Evolutionary conservation across 1,140 invertebrate genomes (phyloP), one percentile per base, ranked within the genome.

Genomic region (Magallana angulata): DNA sequence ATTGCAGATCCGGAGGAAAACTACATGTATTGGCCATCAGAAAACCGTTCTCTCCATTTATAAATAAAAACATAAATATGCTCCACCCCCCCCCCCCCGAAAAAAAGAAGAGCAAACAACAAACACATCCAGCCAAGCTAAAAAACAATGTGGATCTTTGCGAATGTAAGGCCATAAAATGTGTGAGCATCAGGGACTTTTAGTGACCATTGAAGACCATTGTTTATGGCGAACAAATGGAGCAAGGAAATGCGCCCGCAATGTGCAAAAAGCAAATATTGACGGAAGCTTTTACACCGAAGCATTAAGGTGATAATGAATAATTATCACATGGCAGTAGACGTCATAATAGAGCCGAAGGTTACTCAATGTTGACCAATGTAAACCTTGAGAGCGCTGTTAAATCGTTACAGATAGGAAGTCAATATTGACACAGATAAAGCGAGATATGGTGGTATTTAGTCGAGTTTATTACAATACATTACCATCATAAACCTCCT

Each of bases 241-340:
- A 30, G 24, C 68, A 76, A 76, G 68, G 18, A 14, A 6, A 24
- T 11, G 24, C 7, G 24, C 9, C 36, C 68, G 14, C 36, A 30
- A 76, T 76, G 9, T 24, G 68, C 68, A 76, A 36, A 36, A 76
- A 9, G 36, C 68, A 76, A 76, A 76, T 30, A 76, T 30, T 36
- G 68, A 76, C 11, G 68, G 36, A 76, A 76, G 68, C 68, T 76
- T 24, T 36, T 76, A 76, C 68, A 76, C 12, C 36, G 68, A 18
- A 24, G 24, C 14, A 76, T 76, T 36, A 76, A 24, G 68, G 68
- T 76, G 68, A 76, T 76, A 76, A 76, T 76, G 68, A 76, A 76
- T 9, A 76, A 76, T 76, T 76, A 76, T 76, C 68, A 5, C 36
- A 30, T 30, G 12, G 68, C 36, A 76, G 24, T 76, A 76, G 68